Conservation (phyloP, 2,888 invertebrate species). For the Mylabris sibirica region DNA sequence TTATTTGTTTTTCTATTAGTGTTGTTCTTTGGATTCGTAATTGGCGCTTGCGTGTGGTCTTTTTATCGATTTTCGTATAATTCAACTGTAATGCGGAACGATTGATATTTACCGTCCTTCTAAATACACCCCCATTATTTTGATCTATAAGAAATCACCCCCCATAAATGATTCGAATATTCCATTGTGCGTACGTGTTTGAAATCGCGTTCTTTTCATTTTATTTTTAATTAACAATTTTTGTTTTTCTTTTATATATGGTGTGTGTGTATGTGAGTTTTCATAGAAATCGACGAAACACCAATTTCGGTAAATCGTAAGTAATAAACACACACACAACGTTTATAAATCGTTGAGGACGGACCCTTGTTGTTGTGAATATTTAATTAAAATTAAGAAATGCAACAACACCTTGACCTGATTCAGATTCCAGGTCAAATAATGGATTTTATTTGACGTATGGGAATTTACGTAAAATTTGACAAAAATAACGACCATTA, state of each 20-base stretch:
- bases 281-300: background rate
- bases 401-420: conserved; percentile 21
- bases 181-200: conserved; percentile 14
- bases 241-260: background rate
- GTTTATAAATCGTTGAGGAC: background rate
- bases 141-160: conserved; percentile 16
- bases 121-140: conserved; percentile 23
- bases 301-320: background rate
- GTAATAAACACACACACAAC: background rate
- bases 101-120: conserved; percentile 29
- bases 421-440: conserved; percentile 25
- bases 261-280: background rate
- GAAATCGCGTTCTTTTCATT: conserved; percentile 12
- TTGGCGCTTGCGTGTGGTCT: conserved; percentile 29
- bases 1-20: background rate
- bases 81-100: conserved; percentile 34
- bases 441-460: conserved; percentile 27
- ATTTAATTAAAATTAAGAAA: conserved; percentile 25
- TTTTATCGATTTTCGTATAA: conserved; percentile 29
- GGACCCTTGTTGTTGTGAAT: conserved; percentile 14
- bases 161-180: background rate
- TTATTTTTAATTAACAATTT: background rate
- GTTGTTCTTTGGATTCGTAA: conserved; percentile 12
- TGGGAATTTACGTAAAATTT: background rate
- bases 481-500: background rate